These are phyloP conservation scores for Trichonephila clavipes DNA, from an alignment of 1,140 invertebrate species.

Conservation along the genomic window DNA sequence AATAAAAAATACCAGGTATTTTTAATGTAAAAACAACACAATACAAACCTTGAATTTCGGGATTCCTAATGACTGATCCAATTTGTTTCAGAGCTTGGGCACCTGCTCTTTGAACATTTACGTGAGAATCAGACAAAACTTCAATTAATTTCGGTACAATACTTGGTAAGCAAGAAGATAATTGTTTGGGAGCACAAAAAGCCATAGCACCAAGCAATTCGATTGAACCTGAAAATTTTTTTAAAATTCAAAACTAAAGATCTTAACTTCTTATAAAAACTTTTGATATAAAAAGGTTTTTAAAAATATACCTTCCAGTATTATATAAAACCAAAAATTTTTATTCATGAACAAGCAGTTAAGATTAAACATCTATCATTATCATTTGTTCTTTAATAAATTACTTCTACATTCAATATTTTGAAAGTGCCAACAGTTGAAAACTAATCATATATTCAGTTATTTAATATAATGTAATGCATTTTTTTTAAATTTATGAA, in stretches of 20 bases:
- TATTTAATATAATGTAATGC: no score
- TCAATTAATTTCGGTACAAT: conserved; percentile 99
- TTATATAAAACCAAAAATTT: no score
- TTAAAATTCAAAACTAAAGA: no score
- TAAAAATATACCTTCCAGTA: no score
- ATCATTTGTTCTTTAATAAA: neutral
- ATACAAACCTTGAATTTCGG: conserved; percentile 94
- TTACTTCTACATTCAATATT: no score
- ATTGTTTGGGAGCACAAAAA: conserved; percentile 98
- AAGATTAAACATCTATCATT: neutral
- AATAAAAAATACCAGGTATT: neutral
- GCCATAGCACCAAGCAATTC: conserved; percentile 98
- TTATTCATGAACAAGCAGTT: no score
- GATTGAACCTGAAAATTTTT: conserved; percentile 88
- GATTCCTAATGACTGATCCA: conserved; percentile 98
- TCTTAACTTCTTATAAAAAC: no score
- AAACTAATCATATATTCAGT: no score
- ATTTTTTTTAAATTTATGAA: no score
- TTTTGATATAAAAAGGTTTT: no score
- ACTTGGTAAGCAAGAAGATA: conserved; percentile 97
- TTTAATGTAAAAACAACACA: neutral
- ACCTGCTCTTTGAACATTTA: conserved; percentile 98
- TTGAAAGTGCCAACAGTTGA: no score
- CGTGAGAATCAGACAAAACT: conserved; percentile 97
- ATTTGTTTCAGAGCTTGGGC: conserved; percentile 97